phyloP scores from a whole-genome alignment of 2,113 vertebrate species.

The Melanerpes formicivorus region DNA sequence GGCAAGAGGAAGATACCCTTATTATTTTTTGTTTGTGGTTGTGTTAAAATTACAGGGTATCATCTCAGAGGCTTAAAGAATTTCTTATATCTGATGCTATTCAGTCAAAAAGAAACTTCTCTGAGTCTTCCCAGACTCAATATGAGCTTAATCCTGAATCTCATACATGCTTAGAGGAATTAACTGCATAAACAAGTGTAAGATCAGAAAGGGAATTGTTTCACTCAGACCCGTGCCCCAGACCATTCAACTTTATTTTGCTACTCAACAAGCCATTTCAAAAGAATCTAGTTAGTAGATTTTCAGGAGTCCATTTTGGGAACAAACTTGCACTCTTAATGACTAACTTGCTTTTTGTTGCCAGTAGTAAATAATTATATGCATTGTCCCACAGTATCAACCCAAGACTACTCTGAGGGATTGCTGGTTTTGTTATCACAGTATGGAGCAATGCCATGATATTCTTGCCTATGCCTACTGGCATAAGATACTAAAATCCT shows the following conservation, averaged over 20 bases:
- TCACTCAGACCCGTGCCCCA: not conserved
- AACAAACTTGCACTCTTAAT: not conserved
- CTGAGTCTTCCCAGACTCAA: not conserved
- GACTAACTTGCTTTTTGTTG: not conserved
- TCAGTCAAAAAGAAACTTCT: conserved; percentile 17
- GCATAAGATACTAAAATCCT: not conserved
- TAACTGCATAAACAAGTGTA: not conserved
- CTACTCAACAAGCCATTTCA: not conserved
- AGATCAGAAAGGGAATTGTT: not conserved
- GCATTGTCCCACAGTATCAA: not conserved
- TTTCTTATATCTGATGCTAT: conserved; percentile 22
- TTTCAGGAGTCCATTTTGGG: not conserved
- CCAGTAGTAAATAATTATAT: not conserved
- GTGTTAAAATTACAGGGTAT: not conserved
- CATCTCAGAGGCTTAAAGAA: not conserved
- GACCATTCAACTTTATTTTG: not conserved
- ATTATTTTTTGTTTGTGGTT: not conserved
- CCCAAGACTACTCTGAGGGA: not conserved
- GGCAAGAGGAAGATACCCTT: not conserved
- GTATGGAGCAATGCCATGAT: not conserved
- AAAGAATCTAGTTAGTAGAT: not conserved
- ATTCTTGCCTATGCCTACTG: not conserved
- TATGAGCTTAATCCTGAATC: not conserved
- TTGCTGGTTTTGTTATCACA: not conserved
- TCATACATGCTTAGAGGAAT: not conserved